Evolutionary conservation across 2,797 vertebrate species (phyloP).

Genomic region (Alfaro cultratus): DNA sequence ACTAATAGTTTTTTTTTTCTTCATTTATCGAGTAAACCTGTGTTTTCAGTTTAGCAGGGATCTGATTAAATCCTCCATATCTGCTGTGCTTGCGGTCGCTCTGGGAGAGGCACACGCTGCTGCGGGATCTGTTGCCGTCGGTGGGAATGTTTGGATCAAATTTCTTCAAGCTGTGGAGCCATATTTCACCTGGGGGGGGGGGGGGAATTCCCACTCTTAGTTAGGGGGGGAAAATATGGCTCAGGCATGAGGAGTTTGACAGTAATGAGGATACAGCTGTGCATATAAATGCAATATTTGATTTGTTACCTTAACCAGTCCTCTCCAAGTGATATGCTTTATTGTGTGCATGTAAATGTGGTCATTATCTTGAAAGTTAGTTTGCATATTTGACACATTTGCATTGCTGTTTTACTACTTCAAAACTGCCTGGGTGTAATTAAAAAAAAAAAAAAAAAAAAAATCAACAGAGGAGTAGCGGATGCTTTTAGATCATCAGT

Average conservation of each 20-base stretch:
- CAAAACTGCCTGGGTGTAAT: not conserved
- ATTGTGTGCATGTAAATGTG: conserved; percentile 35
- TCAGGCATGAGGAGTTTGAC: conserved; percentile 10
- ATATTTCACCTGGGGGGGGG: not conserved
- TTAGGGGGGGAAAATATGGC: conserved; percentile 1
- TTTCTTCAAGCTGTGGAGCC: conserved; percentile 5
- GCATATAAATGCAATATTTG: conserved; percentile 28
- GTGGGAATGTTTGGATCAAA: conserved; percentile 6
- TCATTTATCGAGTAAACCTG: not conserved
- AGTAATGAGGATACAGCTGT: conserved; percentile 24
- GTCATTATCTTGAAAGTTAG: conserved; percentile 26
- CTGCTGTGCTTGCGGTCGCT: not conserved
- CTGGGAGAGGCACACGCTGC: not conserved
- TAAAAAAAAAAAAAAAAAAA: not conserved
- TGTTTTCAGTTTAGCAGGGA: not conserved
- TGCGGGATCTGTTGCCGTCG: not conserved
- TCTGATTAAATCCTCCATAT: no score
- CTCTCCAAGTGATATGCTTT: conserved; percentile 26
- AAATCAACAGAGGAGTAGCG: not conserved
- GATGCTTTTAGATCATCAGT: not conserved
- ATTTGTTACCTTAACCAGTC: conserved; percentile 38
- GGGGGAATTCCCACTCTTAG: not conserved
- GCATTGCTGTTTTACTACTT: conserved; percentile 16
- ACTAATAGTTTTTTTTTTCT: not conserved
- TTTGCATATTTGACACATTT: conserved; percentile 26